Evolutionary conservation across 2,888 invertebrate species (phyloP).

Genomic region (Sarcophaga carnaria): DNA sequence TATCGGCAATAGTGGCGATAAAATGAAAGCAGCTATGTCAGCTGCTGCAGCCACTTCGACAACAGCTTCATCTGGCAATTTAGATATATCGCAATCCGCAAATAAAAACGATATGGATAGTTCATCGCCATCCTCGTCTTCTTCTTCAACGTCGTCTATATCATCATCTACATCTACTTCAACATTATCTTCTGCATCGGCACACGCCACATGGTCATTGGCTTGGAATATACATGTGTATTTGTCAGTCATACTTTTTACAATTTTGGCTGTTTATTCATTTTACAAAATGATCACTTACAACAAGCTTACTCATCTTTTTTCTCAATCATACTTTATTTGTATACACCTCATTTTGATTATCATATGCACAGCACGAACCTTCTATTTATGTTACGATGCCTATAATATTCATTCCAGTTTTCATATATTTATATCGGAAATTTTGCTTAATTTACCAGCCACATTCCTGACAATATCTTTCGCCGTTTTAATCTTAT

Average conservation of each 20-base stretch:
- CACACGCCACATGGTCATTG: conserved; percentile 86
- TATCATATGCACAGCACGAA: conserved; percentile 90
- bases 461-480: conserved; percentile 94
- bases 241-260: conserved; percentile 91
- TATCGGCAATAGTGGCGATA: conserved; percentile 67
- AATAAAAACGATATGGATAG: conserved; percentile 85
- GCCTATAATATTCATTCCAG: conserved; percentile 94
- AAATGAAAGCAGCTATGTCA: conserved; percentile 78
- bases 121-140: conserved; percentile 70
- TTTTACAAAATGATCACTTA: conserved; percentile 93
- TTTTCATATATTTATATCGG: conserved; percentile 89
- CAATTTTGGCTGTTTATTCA: conserved; percentile 91
- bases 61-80: conserved; percentile 81
- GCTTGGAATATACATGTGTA: conserved; percentile 97
- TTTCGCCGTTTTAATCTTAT: conserved; percentile 93
- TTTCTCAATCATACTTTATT: conserved; percentile 94
- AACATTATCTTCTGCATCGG: conserved; percentile 72
- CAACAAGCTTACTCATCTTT: conserved; percentile 92
- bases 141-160: conserved; percentile 69
- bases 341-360: conserved; percentile 92
- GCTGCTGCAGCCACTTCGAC: conserved; percentile 41
- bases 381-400: conserved; percentile 94
- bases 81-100: conserved; percentile 82
- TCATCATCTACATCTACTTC: conserved; percentile 72
- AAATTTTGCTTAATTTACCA: conserved; percentile 91